Evolutionary conservation across 1,140 invertebrate genomes (phyloP).

Genomic region (Brachionus rotundiformis): DNA sequence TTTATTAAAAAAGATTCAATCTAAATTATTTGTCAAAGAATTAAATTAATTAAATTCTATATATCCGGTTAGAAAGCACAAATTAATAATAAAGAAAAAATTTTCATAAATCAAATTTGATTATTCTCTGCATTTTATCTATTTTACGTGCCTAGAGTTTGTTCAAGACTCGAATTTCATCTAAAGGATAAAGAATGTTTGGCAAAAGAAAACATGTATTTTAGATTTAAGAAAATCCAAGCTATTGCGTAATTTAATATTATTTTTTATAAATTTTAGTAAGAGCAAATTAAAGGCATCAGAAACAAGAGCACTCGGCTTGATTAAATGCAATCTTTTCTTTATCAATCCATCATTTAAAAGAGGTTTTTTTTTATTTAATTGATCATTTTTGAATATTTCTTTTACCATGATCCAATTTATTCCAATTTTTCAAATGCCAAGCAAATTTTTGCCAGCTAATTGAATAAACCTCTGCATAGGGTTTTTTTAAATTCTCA

Average conservation of each 20-base stretch:
- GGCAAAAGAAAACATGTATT: neutral
- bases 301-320: neutral
- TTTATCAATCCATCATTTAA: neutral
- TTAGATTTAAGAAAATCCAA: neutral
- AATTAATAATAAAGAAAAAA: neutral
- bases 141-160: neutral
- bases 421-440: neutral
- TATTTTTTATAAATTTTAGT: neutral
- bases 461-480: too few relatives aligned
- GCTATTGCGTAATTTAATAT: neutral
- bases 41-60: neutral
- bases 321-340: neutral
- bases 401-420: too few relatives aligned
- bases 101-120: neutral
- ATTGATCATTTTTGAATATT: neutral
- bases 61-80: neutral
- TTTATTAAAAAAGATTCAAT: too few relatives aligned
- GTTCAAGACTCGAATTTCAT: neutral
- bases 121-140: neutral
- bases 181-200: neutral
- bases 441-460: neutral
- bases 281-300: neutral
- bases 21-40: neutral
- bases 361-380: neutral
- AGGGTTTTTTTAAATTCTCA: too few relatives aligned